Base-by-base conservation (phyloP, 1,140 invertebrate species). In the Anoplophora glabripennis region DNA sequence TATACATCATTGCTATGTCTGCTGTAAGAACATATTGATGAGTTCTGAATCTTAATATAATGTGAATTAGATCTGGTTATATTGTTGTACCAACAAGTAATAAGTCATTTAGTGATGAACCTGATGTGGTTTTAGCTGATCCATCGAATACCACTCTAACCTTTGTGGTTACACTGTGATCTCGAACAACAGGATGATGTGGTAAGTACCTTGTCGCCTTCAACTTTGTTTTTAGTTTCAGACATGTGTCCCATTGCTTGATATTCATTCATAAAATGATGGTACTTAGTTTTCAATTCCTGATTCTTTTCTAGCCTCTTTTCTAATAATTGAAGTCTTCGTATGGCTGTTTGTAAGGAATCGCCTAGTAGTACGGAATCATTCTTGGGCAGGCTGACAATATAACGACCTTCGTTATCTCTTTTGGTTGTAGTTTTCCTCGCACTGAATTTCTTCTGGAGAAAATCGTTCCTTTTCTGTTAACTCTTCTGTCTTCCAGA, bases 1-100 rank as follows among this genome's bases (percentile, higher is more conserved):
- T 56, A 60, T 75, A 76, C 71, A 76, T 76, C 53, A 77, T 75
- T 4, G 57, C 47, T 5, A 80, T 72, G 44, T 80, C 77, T 1
- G 69, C 71, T 17, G 63, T 61, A 11, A 80, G 63, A 15, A 72
- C 72, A 46, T 48, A 12, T 35, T 52, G 41, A 48, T 73, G 67
- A 5, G 57, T 63, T 17, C 76, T 57, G 65, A 80, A 81, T 11
- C 73, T 53, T 0, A 76, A 15, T 15, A 79, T 28, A 40, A 77
- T 69, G 9, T 64, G 53, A 48, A 75, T 66, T 12, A 79, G 52
- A 18, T 78, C 74, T 28, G 74, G 59, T 47, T 78, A 76, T 12
- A 78, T 57, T 4, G 55, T 70, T 7, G 75, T 74, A 2, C 76
- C 77, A 7, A 68, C 63, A 18, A 69, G 57, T 10, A 73, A 64